Evolutionary conservation across 2,888 invertebrate genomes (phyloP).

Genomic region (Pachycephus smyrnensis): DNA sequence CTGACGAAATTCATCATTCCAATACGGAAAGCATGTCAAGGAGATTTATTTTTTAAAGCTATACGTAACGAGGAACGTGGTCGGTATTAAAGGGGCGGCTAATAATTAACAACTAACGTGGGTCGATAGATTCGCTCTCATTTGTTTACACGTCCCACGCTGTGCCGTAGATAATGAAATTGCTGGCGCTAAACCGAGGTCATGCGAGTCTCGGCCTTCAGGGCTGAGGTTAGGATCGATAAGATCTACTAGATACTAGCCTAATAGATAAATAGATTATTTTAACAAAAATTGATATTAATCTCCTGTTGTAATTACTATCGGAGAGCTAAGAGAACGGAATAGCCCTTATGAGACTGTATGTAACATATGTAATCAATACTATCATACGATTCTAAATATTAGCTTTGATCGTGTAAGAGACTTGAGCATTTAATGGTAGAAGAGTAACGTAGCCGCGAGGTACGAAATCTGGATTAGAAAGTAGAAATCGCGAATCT

Average conservation of each 20-base stretch:
- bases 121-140: conserved; percentile 3
- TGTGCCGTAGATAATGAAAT: conserved; percentile 4
- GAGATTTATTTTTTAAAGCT: no score
- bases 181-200: not conserved
- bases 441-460: conserved; percentile 1
- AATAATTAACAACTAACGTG: not conserved
- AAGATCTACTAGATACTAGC: not conserved
- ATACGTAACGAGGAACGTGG: not conserved
- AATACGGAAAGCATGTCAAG: not conserved
- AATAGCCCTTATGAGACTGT: not conserved
- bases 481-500: conserved; percentile 8
- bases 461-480: conserved; percentile 10
- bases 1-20: not conserved
- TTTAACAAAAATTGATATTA: not conserved
- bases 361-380: not conserved
- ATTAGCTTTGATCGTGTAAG: not conserved
- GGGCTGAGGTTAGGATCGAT: not conserved
- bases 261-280: not conserved
- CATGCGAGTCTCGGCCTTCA: not conserved
- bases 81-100: not conserved
- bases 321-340: not conserved
- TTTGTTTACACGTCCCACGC: conserved; percentile 9
- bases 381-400: not conserved
- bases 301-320: not conserved
- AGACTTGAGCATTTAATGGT: not conserved